Base-by-base conservation (phyloP, 2,797 vertebrate species). In the Melanotaenia trifasciata region DNA sequence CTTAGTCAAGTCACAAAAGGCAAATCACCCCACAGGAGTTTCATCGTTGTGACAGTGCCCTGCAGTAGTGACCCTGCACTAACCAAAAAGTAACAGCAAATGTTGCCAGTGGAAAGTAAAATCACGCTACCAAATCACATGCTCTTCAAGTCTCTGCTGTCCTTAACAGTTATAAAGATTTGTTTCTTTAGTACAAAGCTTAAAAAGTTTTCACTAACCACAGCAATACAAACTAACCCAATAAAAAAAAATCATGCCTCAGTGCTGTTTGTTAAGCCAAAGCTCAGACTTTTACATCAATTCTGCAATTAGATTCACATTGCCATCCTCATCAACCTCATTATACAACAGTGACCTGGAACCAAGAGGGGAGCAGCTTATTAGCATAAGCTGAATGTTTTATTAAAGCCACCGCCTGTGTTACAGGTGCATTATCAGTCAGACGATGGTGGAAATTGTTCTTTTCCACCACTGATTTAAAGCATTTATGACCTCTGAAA, bases 331-430 rank as follows among this genome's bases (percentile, higher is more conserved):
- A 81, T 85, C 58, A 20, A 67, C 67, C 83, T 89, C 83, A 86
- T 90, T 90, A 86, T 86, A 76, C 76, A 61, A 69, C 38, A 72
- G 54, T 86, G 84, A 87, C 86, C 85, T 74, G 80, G 70, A 77
- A 76, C 72, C 20, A 32, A 70, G 78, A 77, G 76, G 57, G 68
- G 79, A 67, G 81, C 71, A 57, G 45, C 76, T 64, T 66, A 87
- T 87, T 85, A 78, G 69, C 79, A 86, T 80, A 60, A 77, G n/a
- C 36, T 80, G 36, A 77, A 87, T 88, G 72, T 87, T 86, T 89
- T 87, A 88, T 86, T 80, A 69, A 84, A 79, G 75, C 30, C 66
- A 57, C 56, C 16, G 64, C 32, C 60, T 40, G 58, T 30, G 63
- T 66, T 62, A 22, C 40, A 81, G 66, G 74, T 78, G 64, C 56